Evolutionary conservation across 2,888 invertebrate genomes (phyloP), one percentile per base, ranked within the genome.

Genomic region (Myathropa florea): DNA sequence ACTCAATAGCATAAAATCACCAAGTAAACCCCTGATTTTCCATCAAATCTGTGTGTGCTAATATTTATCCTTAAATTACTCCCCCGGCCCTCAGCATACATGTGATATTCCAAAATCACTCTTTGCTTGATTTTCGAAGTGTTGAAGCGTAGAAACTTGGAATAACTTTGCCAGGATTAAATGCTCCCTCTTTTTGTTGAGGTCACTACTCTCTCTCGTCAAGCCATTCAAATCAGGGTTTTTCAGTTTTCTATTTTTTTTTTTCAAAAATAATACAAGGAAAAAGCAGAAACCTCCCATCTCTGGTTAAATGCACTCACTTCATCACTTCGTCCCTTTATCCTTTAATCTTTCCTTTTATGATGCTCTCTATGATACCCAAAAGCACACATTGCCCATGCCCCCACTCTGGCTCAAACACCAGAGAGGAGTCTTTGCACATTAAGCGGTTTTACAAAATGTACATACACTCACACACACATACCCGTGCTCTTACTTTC

Each of bases 271-370:
- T 23, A 36, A 64, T 9, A 55, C 36, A 46, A 53, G 21, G 61
- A 65, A 59, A 77, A 14, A 65, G 46, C 68, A 61, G 63, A 68
- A 80, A 75, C 75, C 86, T 65, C 86, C 78, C 59, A 75, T 83
- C 70, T 79, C 77, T 86, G 75, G 86, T 83, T 75, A 75, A 81
- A 85, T 85, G 83, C 86, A 86, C 83, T 86, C 86, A 86, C 86
- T 86, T 79, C 86, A 86, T 83, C 86, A 79, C 83, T 86, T 83
- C 73, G 86, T 78, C 78, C 86, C 70, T 81, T 86, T 86, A 86
- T 86, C 86, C 75, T 83, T 83, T 71, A 79, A 83, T 83, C 75
- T 86, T 83, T 71, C 53, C 77, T 70, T 86, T 86, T 70, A 86
- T 75, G 77, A 82, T 73, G 67, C 26, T 73, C 61, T 46, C 65